Conservation (phyloP, 2,113 vertebrate species). For the Acinonyx jubatus region DNA sequence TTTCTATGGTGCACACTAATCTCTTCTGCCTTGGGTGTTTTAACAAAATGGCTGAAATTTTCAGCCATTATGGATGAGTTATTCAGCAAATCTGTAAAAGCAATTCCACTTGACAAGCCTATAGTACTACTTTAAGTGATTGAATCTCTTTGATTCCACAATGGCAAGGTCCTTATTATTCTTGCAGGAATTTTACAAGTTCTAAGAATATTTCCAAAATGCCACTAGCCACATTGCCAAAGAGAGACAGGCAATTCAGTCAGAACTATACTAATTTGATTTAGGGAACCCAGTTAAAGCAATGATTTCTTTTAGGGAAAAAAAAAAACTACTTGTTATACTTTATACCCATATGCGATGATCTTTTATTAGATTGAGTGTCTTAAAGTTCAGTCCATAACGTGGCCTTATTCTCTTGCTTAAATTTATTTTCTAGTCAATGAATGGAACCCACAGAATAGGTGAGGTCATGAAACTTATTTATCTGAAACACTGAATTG, state of each 20-base stretch:
- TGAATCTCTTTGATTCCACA: slow-evolving; percentile 80
- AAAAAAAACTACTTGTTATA: not conserved
- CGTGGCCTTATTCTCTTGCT: slow-evolving; percentile 54
- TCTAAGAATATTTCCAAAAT: slow-evolving; percentile 80
- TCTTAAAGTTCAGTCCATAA: slow-evolving; percentile 48
- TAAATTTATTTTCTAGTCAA: slow-evolving; percentile 80
- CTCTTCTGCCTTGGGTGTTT: slow-evolving; percentile 75
- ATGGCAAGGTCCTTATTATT: slow-evolving; percentile 75
- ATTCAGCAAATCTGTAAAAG: slow-evolving; percentile 77
- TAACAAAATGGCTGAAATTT: slow-evolving; percentile 76
- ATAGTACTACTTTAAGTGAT: slow-evolving; percentile 75
- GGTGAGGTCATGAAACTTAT: slow-evolving; percentile 87
- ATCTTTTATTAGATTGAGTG: slow-evolving; percentile 56
- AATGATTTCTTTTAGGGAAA: slow-evolving; percentile 54
- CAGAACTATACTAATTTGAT: slow-evolving; percentile 62
- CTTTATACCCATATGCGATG: slow-evolving; percentile 60
- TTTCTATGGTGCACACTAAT: slow-evolving; percentile 59
- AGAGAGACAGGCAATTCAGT: slow-evolving; percentile 63
- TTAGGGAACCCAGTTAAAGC: slow-evolving; percentile 64
- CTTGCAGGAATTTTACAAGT: slow-evolving; percentile 76
- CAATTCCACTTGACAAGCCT: slow-evolving; percentile 79
- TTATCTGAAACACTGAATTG: slow-evolving; percentile 87
- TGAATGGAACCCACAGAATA: slow-evolving; percentile 84
- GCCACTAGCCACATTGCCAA: slow-evolving; percentile 64
- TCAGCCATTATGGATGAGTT: slow-evolving; percentile 72